Conservation (phyloP, 2,797 vertebrate genomes). For the Pteropus rufus region DNA sequence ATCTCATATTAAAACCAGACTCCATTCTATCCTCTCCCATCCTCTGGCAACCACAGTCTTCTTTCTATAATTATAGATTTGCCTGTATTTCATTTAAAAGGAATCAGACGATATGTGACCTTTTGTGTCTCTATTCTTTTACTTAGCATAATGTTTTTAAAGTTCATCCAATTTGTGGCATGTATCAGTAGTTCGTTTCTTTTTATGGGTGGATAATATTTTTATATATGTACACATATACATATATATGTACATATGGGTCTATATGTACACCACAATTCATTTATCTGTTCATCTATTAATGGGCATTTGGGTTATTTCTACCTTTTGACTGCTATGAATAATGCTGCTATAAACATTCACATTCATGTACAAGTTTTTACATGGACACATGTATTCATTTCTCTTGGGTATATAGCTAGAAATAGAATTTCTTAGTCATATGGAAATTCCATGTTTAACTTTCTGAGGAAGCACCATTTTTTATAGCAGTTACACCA, state of each 20-base stretch:
- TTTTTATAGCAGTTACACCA: neutral
- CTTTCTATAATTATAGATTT: neutral
- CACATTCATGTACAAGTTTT: neutral
- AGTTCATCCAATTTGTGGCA: neutral
- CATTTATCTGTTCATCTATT: neutral
- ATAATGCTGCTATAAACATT: neutral
- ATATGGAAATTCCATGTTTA: neutral
- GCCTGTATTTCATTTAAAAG: neutral
- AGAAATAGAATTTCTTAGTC: neutral
- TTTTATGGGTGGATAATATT: neutral
- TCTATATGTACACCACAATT: neutral
- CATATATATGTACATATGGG: too few species aligned
- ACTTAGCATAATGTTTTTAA: neutral
- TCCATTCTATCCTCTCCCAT: neutral
- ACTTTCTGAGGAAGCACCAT: neutral
- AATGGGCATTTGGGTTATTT: neutral
- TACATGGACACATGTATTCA: neutral
- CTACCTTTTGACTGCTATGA: neutral
- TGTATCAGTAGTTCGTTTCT: neutral
- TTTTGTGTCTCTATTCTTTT: neutral
- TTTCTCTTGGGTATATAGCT: neutral
- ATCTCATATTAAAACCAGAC: neutral
- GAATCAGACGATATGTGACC: neutral
- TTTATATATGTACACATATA: neutral
- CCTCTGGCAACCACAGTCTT: neutral